Evolutionary conservation across 2,888 invertebrate species (phyloP), one percentile per base, ranked within the genome.

Genomic region (Priocnemis perturbator): DNA sequence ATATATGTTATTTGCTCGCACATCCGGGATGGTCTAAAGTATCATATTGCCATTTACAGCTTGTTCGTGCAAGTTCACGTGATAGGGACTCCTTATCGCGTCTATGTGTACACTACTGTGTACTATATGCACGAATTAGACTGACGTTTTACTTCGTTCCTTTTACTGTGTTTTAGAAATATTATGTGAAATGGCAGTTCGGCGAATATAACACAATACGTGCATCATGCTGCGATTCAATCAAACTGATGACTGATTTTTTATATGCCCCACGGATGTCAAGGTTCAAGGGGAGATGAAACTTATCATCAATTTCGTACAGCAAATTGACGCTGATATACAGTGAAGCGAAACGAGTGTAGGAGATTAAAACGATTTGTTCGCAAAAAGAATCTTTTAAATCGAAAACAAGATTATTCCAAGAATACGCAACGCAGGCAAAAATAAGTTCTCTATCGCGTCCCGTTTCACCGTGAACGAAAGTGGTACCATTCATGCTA

Each of bases 281-380:
- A 71, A 63, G 67, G 79, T 73, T 79, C 70, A 75, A 73, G 70
- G 74, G 20, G 19, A 69, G 47, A 64, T 59, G n/a, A 58, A 53
- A 53, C 61, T 69, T 71, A 64, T 74, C 65, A 59, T 70, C 50
- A 74, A 67, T 67, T 68, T 71, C 37, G 61, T 4, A 45, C 21
- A 37, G 19, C 47, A 21, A 44, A 37, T 37, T 37, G 37, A 37
- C 37, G 37, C 14, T 11, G 37, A 11, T 11, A 11, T 1, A 11
- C 4, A 11, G 37, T 37, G 37, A 37, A 11, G 1, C 14, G 1
- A 37, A 37, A 37, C 11, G 37, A 37, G 11, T 11, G 7, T 37
- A 37, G 7, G 7, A 37, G 37, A 7, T 3, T 11, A 37, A 37
- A 11, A 9, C 37, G 37, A 11, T 11, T 11, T 11, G 14, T 11